A percentile compares a stretch with the other conserved stretches of the same genome.
Evolutionary conservation across 1,140 invertebrate species (phyloP).

Genomic region (Halyomorpha halys): DNA sequence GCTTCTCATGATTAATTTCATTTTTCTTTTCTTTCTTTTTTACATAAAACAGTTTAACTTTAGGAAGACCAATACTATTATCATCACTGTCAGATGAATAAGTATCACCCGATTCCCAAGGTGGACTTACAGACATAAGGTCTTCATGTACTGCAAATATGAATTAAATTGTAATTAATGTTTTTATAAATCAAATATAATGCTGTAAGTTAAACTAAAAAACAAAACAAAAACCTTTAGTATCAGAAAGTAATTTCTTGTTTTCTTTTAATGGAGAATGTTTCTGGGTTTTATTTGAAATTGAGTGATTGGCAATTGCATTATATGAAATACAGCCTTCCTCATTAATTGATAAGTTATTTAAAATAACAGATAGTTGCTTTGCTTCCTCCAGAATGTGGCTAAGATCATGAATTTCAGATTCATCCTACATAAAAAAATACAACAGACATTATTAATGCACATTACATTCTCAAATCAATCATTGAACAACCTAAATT

Average conservation of each 20-base stretch:
- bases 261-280: no score
- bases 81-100: conserved; percentile 6
- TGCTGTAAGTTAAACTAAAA: neutral
- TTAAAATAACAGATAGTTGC: neutral
- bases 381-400: neutral
- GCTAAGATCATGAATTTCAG: no score
- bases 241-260: no score
- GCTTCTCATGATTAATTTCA: neutral
- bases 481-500: no score
- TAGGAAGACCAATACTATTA: conserved; percentile 11
- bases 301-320: no score
- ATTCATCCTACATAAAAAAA: no score
- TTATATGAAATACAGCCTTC: no score
- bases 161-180: neutral
- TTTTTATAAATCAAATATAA: neutral
- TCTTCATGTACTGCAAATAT: neutral
- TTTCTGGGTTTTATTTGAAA: no score
- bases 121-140: neutral
- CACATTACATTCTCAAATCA: no score
- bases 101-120: neutral
- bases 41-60: conserved; percentile 10
- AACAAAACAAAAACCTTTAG: neutral
- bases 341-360: neutral
- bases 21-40: conserved; percentile 11
- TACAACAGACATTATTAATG: no score